Conservation (phyloP, 1,140 invertebrate genomes). For the Zaprionus kolodkinae region DNA sequence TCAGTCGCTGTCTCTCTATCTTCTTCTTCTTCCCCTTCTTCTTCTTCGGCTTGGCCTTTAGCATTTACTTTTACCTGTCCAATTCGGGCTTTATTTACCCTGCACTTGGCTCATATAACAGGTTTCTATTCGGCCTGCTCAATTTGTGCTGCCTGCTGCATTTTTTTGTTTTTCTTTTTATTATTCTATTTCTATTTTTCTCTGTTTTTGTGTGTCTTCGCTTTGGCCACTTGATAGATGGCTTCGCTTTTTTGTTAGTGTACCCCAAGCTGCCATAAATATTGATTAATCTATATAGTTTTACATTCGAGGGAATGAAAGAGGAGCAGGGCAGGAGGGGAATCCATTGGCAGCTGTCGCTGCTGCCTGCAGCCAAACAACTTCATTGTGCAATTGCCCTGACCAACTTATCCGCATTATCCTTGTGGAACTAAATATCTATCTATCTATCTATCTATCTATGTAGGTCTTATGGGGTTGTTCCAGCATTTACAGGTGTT, state of each 20-base stretch:
- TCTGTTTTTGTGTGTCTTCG: conserved; percentile 32
- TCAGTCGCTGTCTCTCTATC: conserved; percentile 8
- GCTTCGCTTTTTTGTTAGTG: conserved; percentile 36
- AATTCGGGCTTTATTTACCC: conserved; percentile 40
- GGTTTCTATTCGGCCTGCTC: conserved; percentile 59
- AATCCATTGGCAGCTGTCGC: conserved; percentile 56
- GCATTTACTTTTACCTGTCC: conserved; percentile 34
- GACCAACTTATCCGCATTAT: conserved; percentile 12
- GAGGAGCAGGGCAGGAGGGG: background rate
- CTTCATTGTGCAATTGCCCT: conserved; percentile 74
- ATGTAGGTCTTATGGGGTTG: conserved; percentile 25
- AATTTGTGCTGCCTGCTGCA: conserved; percentile 35
- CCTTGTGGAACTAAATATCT: conserved; percentile 7
- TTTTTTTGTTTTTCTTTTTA: conserved; percentile 19
- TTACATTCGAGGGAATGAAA: conserved; percentile 63
- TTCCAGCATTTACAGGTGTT: conserved; percentile 63
- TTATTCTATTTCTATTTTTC: no score
- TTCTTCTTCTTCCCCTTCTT: conserved; percentile 26
- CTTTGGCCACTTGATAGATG: conserved; percentile 63
- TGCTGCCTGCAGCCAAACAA: conserved; percentile 67
- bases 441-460: no score
- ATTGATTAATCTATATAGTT: conserved; percentile 80
- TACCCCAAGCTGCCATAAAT: conserved; percentile 65
- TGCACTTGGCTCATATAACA: conserved; percentile 67
- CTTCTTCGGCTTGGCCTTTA: conserved; percentile 33